Percentiles rank a stretch among this genome's conserved stretches.
These are phyloP conservation scores for Odocoileus virginianus DNA, from an alignment of 2,113 vertebrate species.

Conservation along the genomic window DNA sequence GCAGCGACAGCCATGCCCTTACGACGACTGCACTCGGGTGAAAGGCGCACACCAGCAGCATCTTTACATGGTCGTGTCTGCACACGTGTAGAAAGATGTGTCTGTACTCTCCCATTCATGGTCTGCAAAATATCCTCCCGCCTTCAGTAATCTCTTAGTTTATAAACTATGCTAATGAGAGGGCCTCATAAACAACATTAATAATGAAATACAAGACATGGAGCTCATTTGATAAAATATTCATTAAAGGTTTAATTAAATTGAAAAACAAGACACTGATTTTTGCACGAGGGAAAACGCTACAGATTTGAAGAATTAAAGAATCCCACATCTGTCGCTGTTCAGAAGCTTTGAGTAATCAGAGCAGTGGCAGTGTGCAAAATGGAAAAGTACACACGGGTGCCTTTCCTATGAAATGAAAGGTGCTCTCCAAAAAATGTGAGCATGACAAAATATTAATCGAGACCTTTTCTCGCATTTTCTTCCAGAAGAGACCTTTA, in stretches of 20 bases:
- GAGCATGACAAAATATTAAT: not conserved
- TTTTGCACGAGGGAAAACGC: conserved; percentile 29
- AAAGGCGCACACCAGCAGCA: not conserved
- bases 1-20: not conserved
- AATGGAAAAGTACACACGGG: not conserved
- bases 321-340: not conserved
- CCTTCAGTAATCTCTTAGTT: not conserved
- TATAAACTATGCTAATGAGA: conserved; percentile 59
- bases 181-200: conserved; percentile 60
- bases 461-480: not conserved
- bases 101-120: not conserved
- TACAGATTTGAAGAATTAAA: conserved; percentile 6
- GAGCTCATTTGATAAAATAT: conserved; percentile 72
- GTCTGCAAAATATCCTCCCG: not conserved
- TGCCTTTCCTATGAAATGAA: not conserved
- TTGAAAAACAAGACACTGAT: not conserved
- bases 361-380: not conserved
- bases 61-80: not conserved
- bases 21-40: not conserved
- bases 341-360: not conserved
- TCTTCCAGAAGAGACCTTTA: not conserved
- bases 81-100: not conserved
- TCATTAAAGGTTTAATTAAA: conserved; percentile 71
- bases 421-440: not conserved
- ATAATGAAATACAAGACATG: conserved; percentile 71